Evolutionary conservation across 2,797 vertebrate genomes (phyloP).

Genomic region (Pachyuromys duprasi): DNA sequence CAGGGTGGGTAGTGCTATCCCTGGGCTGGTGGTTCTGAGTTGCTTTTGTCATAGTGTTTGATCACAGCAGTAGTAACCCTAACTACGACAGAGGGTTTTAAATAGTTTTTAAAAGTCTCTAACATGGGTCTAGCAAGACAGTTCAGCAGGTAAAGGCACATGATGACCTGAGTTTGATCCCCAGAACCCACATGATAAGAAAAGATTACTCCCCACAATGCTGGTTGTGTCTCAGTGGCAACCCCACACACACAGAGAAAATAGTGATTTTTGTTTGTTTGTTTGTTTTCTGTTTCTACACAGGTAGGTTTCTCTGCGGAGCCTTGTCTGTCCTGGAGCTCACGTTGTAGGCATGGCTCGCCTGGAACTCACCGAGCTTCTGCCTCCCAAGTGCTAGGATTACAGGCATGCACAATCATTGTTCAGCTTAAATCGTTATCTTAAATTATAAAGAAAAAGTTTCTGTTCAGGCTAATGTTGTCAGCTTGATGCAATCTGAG

Average conservation of each 20-base stretch:
- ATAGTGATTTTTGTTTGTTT: background rate
- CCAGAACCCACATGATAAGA: background rate
- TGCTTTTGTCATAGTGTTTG: background rate
- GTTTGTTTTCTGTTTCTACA: too few relatives aligned
- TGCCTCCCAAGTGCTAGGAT: too few relatives aligned
- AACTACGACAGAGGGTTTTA: background rate
- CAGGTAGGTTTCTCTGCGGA: too few relatives aligned
- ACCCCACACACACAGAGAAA: background rate
- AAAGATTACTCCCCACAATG: background rate
- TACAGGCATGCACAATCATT: too few relatives aligned
- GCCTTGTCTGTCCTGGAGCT: too few relatives aligned
- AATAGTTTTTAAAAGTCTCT: background rate
- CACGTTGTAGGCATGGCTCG: too few relatives aligned
- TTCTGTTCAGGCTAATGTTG: background rate
- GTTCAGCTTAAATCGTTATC: too few relatives aligned
- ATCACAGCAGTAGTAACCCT: background rate
- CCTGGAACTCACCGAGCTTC: too few relatives aligned
- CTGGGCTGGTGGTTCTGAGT: background rate
- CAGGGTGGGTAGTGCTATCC: too few relatives aligned
- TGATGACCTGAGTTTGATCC: background rate
- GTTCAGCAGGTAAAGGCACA: background rate
- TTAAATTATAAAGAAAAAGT: background rate
- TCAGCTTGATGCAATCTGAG: background rate
- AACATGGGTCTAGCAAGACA: background rate
- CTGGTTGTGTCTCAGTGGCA: background rate